Evolutionary conservation across 2,797 vertebrate genomes (phyloP).

Genomic region (Pygocentrus nattereri): DNA sequence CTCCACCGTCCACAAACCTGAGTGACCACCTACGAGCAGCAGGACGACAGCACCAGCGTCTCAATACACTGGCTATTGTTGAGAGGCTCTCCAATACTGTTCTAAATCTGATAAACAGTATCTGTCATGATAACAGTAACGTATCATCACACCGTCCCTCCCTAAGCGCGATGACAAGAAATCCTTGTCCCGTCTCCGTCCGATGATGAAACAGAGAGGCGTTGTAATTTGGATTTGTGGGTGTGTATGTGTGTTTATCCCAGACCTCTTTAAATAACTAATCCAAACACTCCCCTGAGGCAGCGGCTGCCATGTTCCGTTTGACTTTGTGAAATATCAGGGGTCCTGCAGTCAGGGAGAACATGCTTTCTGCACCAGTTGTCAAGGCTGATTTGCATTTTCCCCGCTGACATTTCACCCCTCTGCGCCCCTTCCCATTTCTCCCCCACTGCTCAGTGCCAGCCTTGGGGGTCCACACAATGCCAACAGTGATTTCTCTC

Average conservation of each 20-base stretch:
- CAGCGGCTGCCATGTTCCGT: conserved; percentile 71
- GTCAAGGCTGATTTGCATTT: conserved; percentile 78
- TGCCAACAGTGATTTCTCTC: conserved; percentile 68
- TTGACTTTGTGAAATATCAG: conserved; percentile 85
- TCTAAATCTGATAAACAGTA: too few species aligned
- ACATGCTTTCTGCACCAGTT: conserved; percentile 78
- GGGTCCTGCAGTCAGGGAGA: conserved; percentile 76
- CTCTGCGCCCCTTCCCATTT: conserved; percentile 37
- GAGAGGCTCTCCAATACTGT: too few species aligned
- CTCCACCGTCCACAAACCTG: too few species aligned
- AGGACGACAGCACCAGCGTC: too few species aligned
- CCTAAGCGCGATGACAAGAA: background rate
- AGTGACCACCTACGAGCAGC: too few species aligned
- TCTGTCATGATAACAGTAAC: background rate
- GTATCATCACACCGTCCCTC: background rate
- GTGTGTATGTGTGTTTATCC: conserved; percentile 44
- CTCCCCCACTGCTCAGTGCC: conserved; percentile 53
- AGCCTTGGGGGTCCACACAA: conserved; percentile 49
- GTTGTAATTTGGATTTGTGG: conserved; percentile 1
- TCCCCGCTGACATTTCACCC: conserved; percentile 73
- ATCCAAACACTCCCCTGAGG: conserved; percentile 64
- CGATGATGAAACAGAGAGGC: conserved; percentile 3
- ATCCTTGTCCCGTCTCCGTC: background rate
- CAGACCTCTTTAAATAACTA: conserved; percentile 75
- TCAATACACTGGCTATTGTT: too few species aligned